Evolutionary conservation across 1,140 invertebrate genomes (phyloP).

Genomic region (Araneus ventricosus): DNA sequence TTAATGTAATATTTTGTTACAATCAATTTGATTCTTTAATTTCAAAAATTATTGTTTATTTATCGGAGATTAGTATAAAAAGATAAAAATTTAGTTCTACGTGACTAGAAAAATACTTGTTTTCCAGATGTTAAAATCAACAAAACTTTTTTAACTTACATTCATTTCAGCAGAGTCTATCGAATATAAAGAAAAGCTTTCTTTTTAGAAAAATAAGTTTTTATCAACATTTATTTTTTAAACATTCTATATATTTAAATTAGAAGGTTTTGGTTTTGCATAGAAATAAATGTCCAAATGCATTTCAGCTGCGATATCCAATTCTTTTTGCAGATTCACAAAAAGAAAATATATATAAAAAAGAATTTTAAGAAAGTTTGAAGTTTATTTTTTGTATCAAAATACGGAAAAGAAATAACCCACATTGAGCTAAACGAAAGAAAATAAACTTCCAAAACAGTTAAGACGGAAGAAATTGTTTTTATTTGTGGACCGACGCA

Average conservation of each 20-base stretch:
- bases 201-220: background rate
- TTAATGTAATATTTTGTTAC: too few species aligned
- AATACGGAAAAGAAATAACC: background rate
- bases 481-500: constrained; percentile 54
- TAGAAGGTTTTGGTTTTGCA: background rate
- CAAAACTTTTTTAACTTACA: too few species aligned
- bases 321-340: background rate
- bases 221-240: background rate
- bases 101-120: too few species aligned
- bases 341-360: background rate
- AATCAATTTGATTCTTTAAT: too few species aligned
- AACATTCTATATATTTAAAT: background rate
- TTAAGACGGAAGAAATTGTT: constrained; percentile 50
- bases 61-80: too few species aligned
- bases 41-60: too few species aligned
- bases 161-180: too few species aligned
- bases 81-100: too few species aligned
- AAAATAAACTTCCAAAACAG: constrained; percentile 61
- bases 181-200: background rate
- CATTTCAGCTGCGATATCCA: background rate
- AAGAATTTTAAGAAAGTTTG: background rate
- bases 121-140: too few species aligned
- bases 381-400: background rate
- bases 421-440: constrained; percentile 31
- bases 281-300: background rate